phyloP scores from a whole-genome alignment of 64 coral and sea anemone genomes.

The Stichodactyla mertensii region DNA sequence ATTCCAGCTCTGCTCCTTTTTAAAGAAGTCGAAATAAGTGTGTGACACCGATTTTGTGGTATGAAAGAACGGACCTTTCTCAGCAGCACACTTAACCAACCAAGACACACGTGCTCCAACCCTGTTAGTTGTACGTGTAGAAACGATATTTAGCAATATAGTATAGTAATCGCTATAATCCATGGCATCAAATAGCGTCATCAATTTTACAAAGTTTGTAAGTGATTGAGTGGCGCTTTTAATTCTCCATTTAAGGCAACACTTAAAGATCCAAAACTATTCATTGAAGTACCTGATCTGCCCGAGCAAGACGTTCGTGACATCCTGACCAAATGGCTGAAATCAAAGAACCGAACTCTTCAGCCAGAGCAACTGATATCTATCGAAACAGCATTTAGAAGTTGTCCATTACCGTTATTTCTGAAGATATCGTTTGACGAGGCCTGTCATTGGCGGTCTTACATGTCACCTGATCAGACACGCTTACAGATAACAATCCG shows the following conservation, averaged over 20 bases:
- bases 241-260: constrained; percentile 33
- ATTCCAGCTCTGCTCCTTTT: no score
- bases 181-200: no score
- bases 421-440: constrained; percentile 83
- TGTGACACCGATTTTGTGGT: no score
- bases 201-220: no score
- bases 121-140: no score
- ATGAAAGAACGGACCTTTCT: no score
- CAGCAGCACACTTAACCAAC: no score
- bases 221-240: not conserved
- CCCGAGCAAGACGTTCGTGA: constrained; percentile 46
- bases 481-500: constrained; percentile 49
- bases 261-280: constrained; percentile 60
- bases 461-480: constrained; percentile 35
- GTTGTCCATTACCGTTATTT: constrained; percentile 77
- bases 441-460: constrained; percentile 67
- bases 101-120: no score
- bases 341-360: constrained; percentile 39
- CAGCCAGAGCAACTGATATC: constrained; percentile 35
- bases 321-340: constrained; percentile 69
- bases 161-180: no score
- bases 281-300: constrained; percentile 51
- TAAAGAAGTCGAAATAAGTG: no score
- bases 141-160: no score
- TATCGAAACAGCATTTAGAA: constrained; percentile 49